phyloP scores from a whole-genome alignment of 2,113 vertebrate genomes.

The Ceyx cyanopectus region DNA sequence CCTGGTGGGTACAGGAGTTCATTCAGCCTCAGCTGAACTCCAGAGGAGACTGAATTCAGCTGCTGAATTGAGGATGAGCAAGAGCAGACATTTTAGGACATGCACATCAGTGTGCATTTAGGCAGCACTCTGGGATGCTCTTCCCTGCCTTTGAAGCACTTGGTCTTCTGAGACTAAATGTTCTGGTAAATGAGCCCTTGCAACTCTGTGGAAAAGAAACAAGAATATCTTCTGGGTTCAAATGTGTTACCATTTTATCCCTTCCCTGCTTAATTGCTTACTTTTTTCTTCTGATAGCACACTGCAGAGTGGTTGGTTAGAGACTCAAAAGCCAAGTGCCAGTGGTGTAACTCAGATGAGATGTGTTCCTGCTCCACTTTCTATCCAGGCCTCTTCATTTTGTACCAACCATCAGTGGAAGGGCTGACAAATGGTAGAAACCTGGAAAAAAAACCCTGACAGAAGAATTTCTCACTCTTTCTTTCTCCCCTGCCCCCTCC shows the following conservation, averaged over 20 bases:
- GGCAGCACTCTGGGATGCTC: not conserved
- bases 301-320: not conserved
- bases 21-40: not conserved
- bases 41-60: not conserved
- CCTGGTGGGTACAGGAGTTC: not conserved
- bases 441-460: not conserved
- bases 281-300: not conserved
- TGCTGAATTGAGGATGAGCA: not conserved
- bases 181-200: not conserved
- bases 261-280: not conserved
- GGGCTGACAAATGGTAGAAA: not conserved
- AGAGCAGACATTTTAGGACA: not conserved
- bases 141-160: not conserved
- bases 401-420: not conserved
- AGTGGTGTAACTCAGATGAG: not conserved
- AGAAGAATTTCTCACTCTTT: not conserved
- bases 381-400: not conserved
- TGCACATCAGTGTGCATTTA: not conserved
- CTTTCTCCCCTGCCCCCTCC: not conserved
- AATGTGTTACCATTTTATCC: not conserved
- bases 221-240: not conserved
- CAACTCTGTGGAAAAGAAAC: slow-evolving; percentile 1
- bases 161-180: slow-evolving; percentile 24
- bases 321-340: not conserved
- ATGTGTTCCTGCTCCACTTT: not conserved